phyloP scores from a whole-genome alignment of 2,888 invertebrate species.

The Harmothoe impar region DNA sequence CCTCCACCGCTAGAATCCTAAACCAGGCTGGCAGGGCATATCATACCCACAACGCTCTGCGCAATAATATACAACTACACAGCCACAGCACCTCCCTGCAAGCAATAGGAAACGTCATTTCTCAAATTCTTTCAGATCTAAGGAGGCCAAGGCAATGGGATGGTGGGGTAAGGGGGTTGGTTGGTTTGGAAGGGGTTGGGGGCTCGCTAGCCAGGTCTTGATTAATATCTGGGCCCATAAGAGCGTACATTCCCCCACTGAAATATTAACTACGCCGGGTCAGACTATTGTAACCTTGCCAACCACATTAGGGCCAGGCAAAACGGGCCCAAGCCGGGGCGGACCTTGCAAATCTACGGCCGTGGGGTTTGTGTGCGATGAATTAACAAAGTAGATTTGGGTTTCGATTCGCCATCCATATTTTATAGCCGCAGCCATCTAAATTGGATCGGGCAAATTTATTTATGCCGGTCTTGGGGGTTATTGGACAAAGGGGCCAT shows the following conservation, averaged over 20 bases:
- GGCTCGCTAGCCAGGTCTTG: conserved; percentile 41
- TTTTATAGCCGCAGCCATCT: conserved; percentile 55
- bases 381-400: conserved; percentile 63
- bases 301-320: conserved; percentile 60
- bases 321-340: conserved; percentile 55
- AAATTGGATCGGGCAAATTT: conserved; percentile 62
- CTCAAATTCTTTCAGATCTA: conserved; percentile 62
- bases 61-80: conserved; percentile 21
- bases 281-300: conserved; percentile 63
- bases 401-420: conserved; percentile 63
- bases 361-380: conserved; percentile 59
- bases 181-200: neutral
- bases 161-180: neutral
- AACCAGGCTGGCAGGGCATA: conserved; percentile 13
- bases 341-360: conserved; percentile 60
- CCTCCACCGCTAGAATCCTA: conserved; percentile 44
- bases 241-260: conserved; percentile 61
- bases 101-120: conserved; percentile 58
- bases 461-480: conserved; percentile 62
- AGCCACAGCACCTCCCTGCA: conserved; percentile 22
- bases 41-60: neutral
- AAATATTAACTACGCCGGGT: conserved; percentile 61
- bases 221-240: conserved; percentile 58
- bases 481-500: conserved; percentile 61
- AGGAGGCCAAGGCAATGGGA: conserved; percentile 26